Evolutionary conservation across 2,113 vertebrate species (phyloP), one percentile per base, ranked within the genome.

Genomic region (Eublepharis macularius): DNA sequence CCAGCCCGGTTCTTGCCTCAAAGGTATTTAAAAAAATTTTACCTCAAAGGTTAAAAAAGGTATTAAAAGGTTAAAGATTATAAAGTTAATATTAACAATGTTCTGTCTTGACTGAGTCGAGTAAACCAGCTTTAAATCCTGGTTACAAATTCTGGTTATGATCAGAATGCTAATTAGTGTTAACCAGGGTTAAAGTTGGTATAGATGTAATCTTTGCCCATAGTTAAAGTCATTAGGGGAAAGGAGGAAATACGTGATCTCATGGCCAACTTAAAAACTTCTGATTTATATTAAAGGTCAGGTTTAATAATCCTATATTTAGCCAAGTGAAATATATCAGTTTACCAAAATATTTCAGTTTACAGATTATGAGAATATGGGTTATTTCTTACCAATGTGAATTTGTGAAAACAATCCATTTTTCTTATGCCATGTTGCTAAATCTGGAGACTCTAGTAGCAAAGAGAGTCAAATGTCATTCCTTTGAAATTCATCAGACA

Each of bases 381-480:
- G 29, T 51, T 82, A 4, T 34, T 83, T 79, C 82, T 11, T 10
- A 63, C 6, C 41, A 26, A 65, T 84, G 82, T 81, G 4, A 13
- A 68, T 84, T 19, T 65, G 47, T 0, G 24, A 65, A 85, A 80
- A 74, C 65, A 63, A 13, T 87, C 34, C 51, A 74, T 60, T 14
- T 81, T 86, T 81, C 75, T 86, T 36, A 84, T 80, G n/a, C 21
- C 72, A 21, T 17, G 80, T 90, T 90, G 78, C 34, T 45, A 87
- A 87, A 74, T 2, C 19, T 87, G 82, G 34, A 54, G 76, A 85
- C 26, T 65, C 24, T 45, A 60, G 11, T 82, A 60, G 10, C 41
- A 49, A 78, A 54, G 32, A 57, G 8, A 77, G 36, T 36, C 32
- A 41, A 47, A 36, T 72, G 76, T 39, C 36, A 72, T 60, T 77